These are phyloP conservation scores for Notothenia rossii DNA, from an alignment of 2,113 vertebrate genomes.

Conservation along the genomic window DNA sequence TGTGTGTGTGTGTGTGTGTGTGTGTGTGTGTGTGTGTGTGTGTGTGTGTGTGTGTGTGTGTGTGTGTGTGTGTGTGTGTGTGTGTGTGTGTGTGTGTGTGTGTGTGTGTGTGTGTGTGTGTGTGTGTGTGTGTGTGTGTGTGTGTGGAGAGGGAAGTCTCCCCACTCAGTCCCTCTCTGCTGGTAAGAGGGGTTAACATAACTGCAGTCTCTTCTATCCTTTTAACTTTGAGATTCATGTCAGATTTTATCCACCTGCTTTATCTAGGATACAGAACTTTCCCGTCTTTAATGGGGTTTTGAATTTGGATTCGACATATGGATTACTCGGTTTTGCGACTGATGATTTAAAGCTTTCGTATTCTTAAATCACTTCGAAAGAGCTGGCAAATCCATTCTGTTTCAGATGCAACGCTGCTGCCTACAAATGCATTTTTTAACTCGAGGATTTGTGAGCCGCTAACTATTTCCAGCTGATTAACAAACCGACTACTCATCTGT, in stretches of 20 bases:
- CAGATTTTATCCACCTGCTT: constrained; percentile 21
- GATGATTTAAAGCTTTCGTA: neutral
- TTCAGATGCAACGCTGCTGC: constrained; percentile 28
- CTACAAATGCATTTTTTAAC: neutral
- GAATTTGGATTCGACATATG: constrained; percentile 15
- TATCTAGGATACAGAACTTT: constrained; percentile 1
- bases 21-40: constrained; percentile 40
- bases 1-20: constrained; percentile 40
- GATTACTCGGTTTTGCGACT: constrained; percentile 17
- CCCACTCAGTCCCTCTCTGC: constrained; percentile 48
- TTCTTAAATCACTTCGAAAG: constrained; percentile 3
- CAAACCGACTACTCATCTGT: constrained; percentile 5
- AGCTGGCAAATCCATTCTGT: neutral
- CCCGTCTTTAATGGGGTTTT: constrained; percentile 3
- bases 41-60: constrained; percentile 42
- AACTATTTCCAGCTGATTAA: constrained; percentile 35
- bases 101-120: constrained; percentile 33
- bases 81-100: constrained; percentile 43
- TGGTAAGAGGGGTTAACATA: constrained; percentile 40
- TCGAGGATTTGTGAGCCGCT: constrained; percentile 26
- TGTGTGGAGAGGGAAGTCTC: constrained; percentile 21
- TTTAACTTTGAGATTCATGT: constrained; percentile 8
- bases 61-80: constrained; percentile 44
- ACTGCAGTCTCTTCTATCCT: neutral
- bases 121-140: constrained; percentile 45